Percentiles rank a stretch among this genome's conserved stretches.
Evolutionary conservation across 2,888 invertebrate genomes (phyloP).

Genomic region (Peribatodes rhomboidaria): DNA sequence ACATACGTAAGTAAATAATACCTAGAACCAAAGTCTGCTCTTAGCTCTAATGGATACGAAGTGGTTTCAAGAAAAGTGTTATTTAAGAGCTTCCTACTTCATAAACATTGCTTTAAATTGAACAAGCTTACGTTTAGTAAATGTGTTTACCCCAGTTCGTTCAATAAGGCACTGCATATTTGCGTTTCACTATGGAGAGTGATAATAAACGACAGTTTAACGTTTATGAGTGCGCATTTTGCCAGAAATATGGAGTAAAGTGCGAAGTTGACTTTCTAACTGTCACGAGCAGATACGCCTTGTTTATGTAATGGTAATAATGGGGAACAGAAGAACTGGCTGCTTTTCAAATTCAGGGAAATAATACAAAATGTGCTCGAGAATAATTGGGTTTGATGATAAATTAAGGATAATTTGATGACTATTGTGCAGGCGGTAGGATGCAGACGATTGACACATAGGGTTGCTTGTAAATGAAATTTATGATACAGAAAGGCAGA

Average conservation of each 20-base stretch:
- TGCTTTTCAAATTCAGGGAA: slow-evolving; percentile 1
- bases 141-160: not conserved
- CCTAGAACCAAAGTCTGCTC: too few species aligned
- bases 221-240: slow-evolving; percentile 23
- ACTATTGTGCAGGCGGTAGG: too few species aligned
- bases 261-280: slow-evolving; percentile 28
- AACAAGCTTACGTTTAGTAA: not conserved
- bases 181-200: slow-evolving; percentile 14
- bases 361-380: not conserved
- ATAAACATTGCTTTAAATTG: not conserved
- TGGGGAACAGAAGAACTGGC: not conserved
- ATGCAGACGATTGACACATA: too few species aligned
- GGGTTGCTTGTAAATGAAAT: too few species aligned
- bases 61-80: not conserved
- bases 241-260: slow-evolving; percentile 20
- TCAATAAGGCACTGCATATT: slow-evolving; percentile 7
- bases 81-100: not conserved
- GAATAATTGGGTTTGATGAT: not conserved
- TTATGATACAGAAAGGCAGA: too few species aligned
- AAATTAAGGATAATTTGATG: too few species aligned
- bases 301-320: slow-evolving; percentile 24
- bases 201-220: slow-evolving; percentile 20
- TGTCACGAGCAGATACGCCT: slow-evolving; percentile 34
- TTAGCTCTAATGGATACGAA: not conserved
- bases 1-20: too few species aligned